These are phyloP conservation scores for Parthenolecanium corni DNA, from an alignment of 2,888 invertebrate genomes.

Conservation along the genomic window DNA sequence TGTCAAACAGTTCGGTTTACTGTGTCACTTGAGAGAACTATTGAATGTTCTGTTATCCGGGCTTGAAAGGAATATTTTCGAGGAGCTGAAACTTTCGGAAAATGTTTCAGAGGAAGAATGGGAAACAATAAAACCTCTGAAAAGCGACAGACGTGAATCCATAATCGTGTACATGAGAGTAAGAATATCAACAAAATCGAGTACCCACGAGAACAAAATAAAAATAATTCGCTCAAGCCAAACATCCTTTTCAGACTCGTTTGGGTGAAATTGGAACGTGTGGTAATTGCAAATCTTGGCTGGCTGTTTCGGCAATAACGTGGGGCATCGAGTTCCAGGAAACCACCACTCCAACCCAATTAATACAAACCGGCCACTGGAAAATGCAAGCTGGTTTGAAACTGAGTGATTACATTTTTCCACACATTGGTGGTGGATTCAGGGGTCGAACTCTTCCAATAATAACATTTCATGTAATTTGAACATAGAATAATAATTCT, in stretches of 20 bases:
- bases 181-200: slow-evolving; percentile 28
- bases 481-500: no score
- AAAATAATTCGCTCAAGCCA: no score
- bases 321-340: slow-evolving; percentile 42
- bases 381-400: slow-evolving; percentile 55
- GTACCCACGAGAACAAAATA: neutral
- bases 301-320: slow-evolving; percentile 46
- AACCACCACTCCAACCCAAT: slow-evolving; percentile 30
- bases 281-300: slow-evolving; percentile 48
- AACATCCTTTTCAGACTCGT: slow-evolving; percentile 36
- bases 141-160: slow-evolving; percentile 51
- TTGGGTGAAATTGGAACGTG: slow-evolving; percentile 40
- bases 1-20: slow-evolving; percentile 40
- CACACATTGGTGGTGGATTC: slow-evolving; percentile 67
- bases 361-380: slow-evolving; percentile 59
- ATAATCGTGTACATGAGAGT: slow-evolving; percentile 58
- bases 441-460: slow-evolving; percentile 59
- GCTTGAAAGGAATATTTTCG: slow-evolving; percentile 53
- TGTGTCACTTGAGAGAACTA: slow-evolving; percentile 58
- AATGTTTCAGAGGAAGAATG: slow-evolving; percentile 76
- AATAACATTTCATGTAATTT: slow-evolving; percentile 60
- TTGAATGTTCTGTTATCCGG: slow-evolving; percentile 54
- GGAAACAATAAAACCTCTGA: slow-evolving; percentile 63
- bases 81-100: slow-evolving; percentile 58
- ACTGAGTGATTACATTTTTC: slow-evolving; percentile 60